Conservation (phyloP, 2,797 vertebrate genomes). For the Danio choprae region DNA sequence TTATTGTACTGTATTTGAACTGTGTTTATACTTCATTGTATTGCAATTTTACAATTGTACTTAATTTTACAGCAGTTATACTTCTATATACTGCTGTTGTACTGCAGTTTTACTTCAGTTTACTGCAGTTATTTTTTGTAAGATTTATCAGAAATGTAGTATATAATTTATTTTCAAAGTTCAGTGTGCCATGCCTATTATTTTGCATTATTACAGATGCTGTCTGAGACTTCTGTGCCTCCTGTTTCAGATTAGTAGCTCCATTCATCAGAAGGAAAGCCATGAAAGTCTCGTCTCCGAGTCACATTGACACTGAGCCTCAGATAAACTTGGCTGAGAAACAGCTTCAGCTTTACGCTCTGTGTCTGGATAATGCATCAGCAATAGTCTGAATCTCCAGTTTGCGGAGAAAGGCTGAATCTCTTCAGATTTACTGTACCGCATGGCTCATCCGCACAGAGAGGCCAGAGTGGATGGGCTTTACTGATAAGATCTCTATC, state of each 20-base stretch:
- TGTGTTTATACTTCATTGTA: too few species aligned
- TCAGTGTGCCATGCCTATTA: not conserved
- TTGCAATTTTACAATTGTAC: too few species aligned
- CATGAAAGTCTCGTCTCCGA: constrained; percentile 31
- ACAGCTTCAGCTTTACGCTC: not conserved
- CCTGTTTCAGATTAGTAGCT: constrained; percentile 25
- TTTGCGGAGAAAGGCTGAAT: constrained; percentile 6
- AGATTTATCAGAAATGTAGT: too few species aligned
- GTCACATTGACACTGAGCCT: constrained; percentile 32
- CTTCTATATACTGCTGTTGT: too few species aligned
- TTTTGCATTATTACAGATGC: not conserved
- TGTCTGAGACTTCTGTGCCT: not conserved
- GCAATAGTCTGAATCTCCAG: constrained; percentile 15
- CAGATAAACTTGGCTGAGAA: constrained; percentile 20
- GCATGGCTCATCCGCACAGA: constrained; percentile 4
- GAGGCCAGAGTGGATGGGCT: constrained; percentile 23
- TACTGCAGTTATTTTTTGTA: too few species aligned
- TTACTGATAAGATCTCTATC: constrained; percentile 48
- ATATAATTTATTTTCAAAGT: not conserved
- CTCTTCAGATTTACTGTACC: constrained; percentile 11
- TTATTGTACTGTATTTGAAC: too few species aligned
- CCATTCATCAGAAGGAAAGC: constrained; percentile 40
- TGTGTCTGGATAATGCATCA: constrained; percentile 22
- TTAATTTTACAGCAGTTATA: too few species aligned
- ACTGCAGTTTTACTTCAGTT: too few species aligned